Evolutionary conservation across 1,140 invertebrate species (phyloP).

Genomic region (Luehdorfia chinensis): DNA sequence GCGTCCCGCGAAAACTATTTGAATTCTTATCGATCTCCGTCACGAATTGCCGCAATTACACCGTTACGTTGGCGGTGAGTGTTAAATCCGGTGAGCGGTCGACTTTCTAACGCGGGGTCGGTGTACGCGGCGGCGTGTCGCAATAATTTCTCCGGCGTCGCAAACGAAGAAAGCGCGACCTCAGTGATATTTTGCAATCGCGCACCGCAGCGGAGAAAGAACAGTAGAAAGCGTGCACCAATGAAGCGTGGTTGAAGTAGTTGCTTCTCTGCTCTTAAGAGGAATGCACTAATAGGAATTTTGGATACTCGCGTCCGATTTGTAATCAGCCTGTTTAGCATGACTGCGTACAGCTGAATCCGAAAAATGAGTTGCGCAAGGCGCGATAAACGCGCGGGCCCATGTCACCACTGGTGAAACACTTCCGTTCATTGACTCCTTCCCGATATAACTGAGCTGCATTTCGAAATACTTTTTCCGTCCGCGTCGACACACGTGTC

Average conservation of each 20-base stretch:
- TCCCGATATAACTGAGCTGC: constrained; percentile 60
- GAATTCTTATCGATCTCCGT: constrained; percentile 62
- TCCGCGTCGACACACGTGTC: constrained; percentile 34
- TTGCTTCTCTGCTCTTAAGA: constrained; percentile 1
- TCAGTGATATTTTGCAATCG: constrained; percentile 70
- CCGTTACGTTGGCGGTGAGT: constrained; percentile 63
- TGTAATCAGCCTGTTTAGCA: background rate
- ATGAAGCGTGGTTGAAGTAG: constrained; percentile 20
- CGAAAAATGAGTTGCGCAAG: too few relatives aligned
- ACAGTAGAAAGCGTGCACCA: constrained; percentile 58
- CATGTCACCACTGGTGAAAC: constrained; percentile 72
- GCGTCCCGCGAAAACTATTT: constrained; percentile 55
- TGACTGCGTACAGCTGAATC: constrained; percentile 31
- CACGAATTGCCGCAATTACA: constrained; percentile 70
- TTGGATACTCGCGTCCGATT: background rate
- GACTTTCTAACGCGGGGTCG: constrained; percentile 76
- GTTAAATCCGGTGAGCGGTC: constrained; percentile 73
- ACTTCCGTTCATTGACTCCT: constrained; percentile 76
- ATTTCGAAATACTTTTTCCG: constrained; percentile 63
- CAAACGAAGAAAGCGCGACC: constrained; percentile 76
- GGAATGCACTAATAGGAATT: too few relatives aligned
- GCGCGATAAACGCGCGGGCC: constrained; percentile 57
- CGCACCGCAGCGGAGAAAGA: constrained; percentile 47
- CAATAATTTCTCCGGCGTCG: constrained; percentile 74
- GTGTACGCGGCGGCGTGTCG: constrained; percentile 68